Base-by-base conservation (phyloP, 2,113 vertebrate genomes). In the Antennarius striatus region DNA sequence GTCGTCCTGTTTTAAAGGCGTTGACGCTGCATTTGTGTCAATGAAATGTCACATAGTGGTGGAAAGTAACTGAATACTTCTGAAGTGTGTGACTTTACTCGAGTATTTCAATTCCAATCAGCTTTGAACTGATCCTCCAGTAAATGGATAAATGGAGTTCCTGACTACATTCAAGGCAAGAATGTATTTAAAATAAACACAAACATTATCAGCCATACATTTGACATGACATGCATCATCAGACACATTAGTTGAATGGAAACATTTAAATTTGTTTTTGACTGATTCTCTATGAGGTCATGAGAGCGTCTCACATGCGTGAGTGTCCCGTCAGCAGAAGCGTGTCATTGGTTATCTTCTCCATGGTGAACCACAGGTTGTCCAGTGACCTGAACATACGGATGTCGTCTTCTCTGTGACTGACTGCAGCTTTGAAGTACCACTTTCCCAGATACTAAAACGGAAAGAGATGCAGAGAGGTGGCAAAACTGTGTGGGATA, bases 361-460 rank as follows among this genome's bases (percentile, higher is more conserved):
- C 62, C 29, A 85, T 57, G 59, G 11, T 71, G 75, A 83, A 82
- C 40, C 68, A 10, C 6, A 68, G n/a, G 70, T 45, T 87, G 83
- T 90, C 86, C 50, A 82, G 15, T 2, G 0, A 9, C 58, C 4
- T 76, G 57, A 75, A 86, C 64, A 16, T 64, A 6, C 69, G 54
- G 63, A 90, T 80, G 51, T 88, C 49, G 0, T 57, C 69, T 10
- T 84, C 81, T 14, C 10, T 69, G 28, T 0, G 59, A 59, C 85
- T 81, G 62, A 77, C 80, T 2, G 80, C 83, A 0, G 82, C 82
- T 62, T 72, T 55, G 29, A 87, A 88, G 60, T 73, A 80, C 86
- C 85, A 88, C 17, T 52, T 85, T 5, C 86, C 86, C 17, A 83
- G 68, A 66, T 75, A 83, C 86, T 88, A 14, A 50, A 78, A 77